phyloP scores from a whole-genome alignment of 2,797 vertebrate species.

The Rhadinocentrus ornatus region DNA sequence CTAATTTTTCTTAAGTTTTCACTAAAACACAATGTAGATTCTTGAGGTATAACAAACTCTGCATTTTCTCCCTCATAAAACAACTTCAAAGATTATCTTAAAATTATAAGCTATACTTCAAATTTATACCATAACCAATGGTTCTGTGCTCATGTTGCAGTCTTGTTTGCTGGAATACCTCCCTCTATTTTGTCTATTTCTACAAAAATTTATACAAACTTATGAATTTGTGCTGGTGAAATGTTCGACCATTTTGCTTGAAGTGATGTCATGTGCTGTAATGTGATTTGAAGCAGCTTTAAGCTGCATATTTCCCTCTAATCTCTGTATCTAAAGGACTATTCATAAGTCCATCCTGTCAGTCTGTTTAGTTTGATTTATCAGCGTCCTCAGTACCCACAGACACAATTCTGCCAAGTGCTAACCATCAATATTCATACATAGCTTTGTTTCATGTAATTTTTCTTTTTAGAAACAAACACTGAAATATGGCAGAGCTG shows the following conservation, averaged over 20 bases:
- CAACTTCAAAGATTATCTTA: background rate
- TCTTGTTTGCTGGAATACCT: background rate
- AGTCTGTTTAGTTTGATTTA: background rate
- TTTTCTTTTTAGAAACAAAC: constrained; percentile 6
- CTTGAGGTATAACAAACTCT: background rate
- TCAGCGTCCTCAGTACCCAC: background rate
- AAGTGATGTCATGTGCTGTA: constrained; percentile 29
- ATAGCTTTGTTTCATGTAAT: background rate
- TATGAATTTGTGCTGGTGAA: background rate
- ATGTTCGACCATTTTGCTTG: background rate
- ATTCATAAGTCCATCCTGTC: background rate
- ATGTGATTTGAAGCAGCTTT: constrained; percentile 19
- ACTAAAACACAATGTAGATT: too few relatives aligned
- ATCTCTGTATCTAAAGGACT: background rate
- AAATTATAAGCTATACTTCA: background rate
- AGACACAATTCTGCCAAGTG: background rate
- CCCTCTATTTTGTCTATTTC: background rate
- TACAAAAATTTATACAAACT: background rate
- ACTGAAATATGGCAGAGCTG: constrained; percentile 41
- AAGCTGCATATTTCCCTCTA: background rate
- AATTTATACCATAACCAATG: background rate
- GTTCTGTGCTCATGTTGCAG: background rate
- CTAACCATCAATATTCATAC: background rate
- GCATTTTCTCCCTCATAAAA: background rate
- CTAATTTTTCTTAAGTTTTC: background rate